Base-by-base conservation (phyloP, 2,113 vertebrate species). In the Thryonomys swinderianus region DNA sequence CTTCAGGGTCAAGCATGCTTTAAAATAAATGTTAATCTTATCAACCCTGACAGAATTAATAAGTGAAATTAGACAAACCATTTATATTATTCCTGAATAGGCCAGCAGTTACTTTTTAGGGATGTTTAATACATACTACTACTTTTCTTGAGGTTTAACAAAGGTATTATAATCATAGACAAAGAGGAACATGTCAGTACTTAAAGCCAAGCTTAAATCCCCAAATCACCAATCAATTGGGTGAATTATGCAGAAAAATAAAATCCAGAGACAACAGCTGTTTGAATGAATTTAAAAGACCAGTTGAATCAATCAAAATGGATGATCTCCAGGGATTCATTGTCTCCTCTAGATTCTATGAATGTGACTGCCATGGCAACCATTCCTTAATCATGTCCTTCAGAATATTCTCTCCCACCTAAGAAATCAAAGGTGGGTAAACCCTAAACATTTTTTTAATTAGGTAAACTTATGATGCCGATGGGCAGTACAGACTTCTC, bases 241-340 rank as follows among this genome's bases (percentile, higher is more conserved):
- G 37, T 91, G 86, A 94, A 95, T 92, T 84, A 74, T n/a, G 20
- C 23, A 34, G 74, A 88, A 93, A 95, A 95, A 71, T 84, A 89
- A 94, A 94, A 93, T 80, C 51, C 91, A 92, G 81, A 96, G 74
- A 91, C 62, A 86, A 91, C 37, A 88, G 79, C 93, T 94, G 34
- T 89, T 45, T 91, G 81, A 96, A 90, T 48, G 78, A 86, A 94
- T 61, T 73, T 88, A 79, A 97, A 93, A 89, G 73, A 95, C 57
- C 61, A 91, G 89, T 2, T 91, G 42, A 97, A 94, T 97, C 89
- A 88, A 92, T 95, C 91, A 95, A 94, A 96, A 91, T 80, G 92
- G 91, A 87, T 55, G 91, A 86, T 64, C 86, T 67, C 73, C 66
- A 94, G 17, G 81, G 74, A 93, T 67, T 85, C 89, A 83, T 7